Conservation (phyloP, 2,797 vertebrate genomes). For the Philypnodon macrostomus region DNA sequence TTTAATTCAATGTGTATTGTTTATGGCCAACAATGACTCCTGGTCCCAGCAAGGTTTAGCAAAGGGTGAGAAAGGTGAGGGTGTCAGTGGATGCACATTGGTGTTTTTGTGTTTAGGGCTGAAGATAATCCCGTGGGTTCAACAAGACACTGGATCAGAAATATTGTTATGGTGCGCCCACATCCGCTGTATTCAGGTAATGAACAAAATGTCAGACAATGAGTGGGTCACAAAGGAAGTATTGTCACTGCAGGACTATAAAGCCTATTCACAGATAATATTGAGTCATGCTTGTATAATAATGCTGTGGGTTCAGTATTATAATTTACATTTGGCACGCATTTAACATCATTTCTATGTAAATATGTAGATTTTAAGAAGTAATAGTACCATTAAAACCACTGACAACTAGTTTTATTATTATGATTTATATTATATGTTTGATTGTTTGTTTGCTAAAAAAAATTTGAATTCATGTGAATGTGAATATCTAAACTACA, state of each 20-base stretch:
- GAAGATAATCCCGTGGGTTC: conserved; percentile 55
- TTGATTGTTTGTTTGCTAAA: no score
- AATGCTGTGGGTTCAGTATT: no score
- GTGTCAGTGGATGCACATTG: conserved; percentile 43
- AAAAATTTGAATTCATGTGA: no score
- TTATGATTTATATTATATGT: no score
- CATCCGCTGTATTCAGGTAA: conserved; percentile 67
- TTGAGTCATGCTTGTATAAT: conserved; percentile 25
- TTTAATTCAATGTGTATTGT: conserved; percentile 81
- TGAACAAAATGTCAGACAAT: conserved; percentile 44
- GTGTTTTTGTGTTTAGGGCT: conserved; percentile 58
- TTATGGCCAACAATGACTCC: conserved; percentile 73
- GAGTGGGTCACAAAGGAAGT: conserved; percentile 28
- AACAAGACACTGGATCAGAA: conserved; percentile 47
- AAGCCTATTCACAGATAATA: conserved; percentile 25
- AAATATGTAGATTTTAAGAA: no score
- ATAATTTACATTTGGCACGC: no score
- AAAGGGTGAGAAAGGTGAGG: conserved; percentile 76
- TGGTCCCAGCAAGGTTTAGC: conserved; percentile 50
- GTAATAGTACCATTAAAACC: no score
- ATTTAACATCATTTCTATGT: no score
- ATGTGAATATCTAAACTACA: not conserved
- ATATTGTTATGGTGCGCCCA: conserved; percentile 35
- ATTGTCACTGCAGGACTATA: conserved; percentile 14
- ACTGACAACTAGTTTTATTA: no score